Base-by-base conservation (phyloP, 2,113 vertebrate genomes). In the Bufo gargarizans region DNA sequence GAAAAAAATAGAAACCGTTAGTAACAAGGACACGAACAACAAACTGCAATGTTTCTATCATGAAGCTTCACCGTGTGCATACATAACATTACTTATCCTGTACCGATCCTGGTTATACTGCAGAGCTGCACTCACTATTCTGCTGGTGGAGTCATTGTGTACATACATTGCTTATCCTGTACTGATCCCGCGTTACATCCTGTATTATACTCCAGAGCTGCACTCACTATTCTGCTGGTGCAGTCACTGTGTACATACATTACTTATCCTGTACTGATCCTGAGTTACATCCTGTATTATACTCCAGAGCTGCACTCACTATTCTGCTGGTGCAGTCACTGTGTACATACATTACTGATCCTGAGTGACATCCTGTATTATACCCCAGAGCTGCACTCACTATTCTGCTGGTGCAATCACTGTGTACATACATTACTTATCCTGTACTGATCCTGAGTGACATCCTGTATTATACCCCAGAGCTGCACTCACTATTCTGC, bases 191-290 rank as follows among this genome's bases (percentile, higher is more conserved):
- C 0, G 33, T 33, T 33, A 33, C 33, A 33, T 33, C 33, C 33
- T 71, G 67, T 71, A 71, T 71, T 71, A 33, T 71, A 71, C 67
- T 5, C 22, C 67, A 71, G 67, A 71, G 67, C 67, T 71, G 67
- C 67, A 13, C 67, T 71, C 67, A 71, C 22, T 71, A 43, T 71
- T 71, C 67, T 71, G n/a, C 67, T 33, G 67, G 67, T 71, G 22
- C 9, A 71, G 67, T 71, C 67, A 71, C 67, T 71, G 59, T 61
- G 59, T 61, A 61, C 59, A 61, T 61, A 61, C 59, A 61, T 61
- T 16, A 61, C 59, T 19, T 61, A 33, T 33, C 33, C 33, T 33
- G 33, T 61, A 61, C 59, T 61, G 17, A 61, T 61, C 59, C 59
- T 61, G 59, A 19, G 19, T 61, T 61, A 61, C 19, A 61, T 61